Percentiles rank a stretch among this genome's conserved stretches.
Conservation (phyloP, 2,888 invertebrate genomes). For the Diadegma fenestrale region DNA sequence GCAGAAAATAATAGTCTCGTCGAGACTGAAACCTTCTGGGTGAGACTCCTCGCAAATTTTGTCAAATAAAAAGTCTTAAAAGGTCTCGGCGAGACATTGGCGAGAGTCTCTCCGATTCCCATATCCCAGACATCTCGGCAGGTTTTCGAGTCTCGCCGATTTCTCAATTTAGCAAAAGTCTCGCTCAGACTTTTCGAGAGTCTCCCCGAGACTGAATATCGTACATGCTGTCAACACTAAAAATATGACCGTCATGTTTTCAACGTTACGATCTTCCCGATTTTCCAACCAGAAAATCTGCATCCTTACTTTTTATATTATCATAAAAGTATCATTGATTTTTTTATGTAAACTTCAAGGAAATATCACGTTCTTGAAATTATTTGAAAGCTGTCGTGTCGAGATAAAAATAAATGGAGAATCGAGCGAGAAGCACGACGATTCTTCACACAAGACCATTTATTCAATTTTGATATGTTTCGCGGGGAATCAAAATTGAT, state of each 20-base stretch:
- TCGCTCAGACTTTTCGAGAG: too few species aligned
- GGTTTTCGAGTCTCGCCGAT: too few species aligned
- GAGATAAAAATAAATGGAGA: background rate
- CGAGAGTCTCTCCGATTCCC: too few species aligned
- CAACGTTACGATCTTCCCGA: background rate
- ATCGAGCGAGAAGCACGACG: background rate
- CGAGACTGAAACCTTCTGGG: too few species aligned
- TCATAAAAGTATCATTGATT: background rate
- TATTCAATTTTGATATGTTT: slow-evolving; percentile 12
- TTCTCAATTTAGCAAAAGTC: too few species aligned
- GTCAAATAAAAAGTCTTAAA: too few species aligned
- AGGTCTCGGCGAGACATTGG: too few species aligned
- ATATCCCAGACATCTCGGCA: too few species aligned
- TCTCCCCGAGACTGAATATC: too few species aligned
- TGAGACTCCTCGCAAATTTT: too few species aligned
- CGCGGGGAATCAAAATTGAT: slow-evolving; percentile 53
- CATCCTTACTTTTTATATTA: background rate
- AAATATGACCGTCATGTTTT: slow-evolving; percentile 18
- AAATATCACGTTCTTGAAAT: background rate
- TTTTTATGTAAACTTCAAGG: background rate
- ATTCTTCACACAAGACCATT: background rate
- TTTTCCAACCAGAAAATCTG: background rate
- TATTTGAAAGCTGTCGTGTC: background rate
- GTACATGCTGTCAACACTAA: slow-evolving; percentile 1
- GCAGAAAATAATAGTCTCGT: too few species aligned